Evolutionary conservation across 2,888 invertebrate species (phyloP).

Genomic region (Apotomis turbidana): DNA sequence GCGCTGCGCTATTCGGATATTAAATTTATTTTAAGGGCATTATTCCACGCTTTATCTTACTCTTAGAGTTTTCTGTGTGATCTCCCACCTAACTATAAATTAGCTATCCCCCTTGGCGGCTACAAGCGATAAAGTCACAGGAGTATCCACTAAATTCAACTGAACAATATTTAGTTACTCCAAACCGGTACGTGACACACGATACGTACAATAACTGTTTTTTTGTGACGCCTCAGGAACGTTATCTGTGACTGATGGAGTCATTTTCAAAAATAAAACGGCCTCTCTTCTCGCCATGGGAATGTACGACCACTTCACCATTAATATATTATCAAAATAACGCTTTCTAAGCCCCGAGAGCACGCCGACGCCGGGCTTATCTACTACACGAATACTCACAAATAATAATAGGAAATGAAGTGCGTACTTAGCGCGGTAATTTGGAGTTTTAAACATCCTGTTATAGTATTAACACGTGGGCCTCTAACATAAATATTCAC

Average conservation of each 20-base stretch:
- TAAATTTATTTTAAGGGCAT: constrained; percentile 38
- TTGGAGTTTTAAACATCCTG: constrained; percentile 78
- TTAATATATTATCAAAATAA: constrained; percentile 79
- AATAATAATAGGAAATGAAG: constrained; percentile 79
- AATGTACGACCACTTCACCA: constrained; percentile 73
- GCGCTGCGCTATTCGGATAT: constrained; percentile 20
- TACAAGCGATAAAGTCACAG: constrained; percentile 62
- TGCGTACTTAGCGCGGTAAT: constrained; percentile 71
- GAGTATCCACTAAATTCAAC: constrained; percentile 59
- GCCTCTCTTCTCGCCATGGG: constrained; percentile 65
- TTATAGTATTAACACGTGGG: constrained; percentile 74
- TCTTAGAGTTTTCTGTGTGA: constrained; percentile 39
- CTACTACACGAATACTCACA: constrained; percentile 67
- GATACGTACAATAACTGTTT: constrained; percentile 67
- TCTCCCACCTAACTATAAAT: constrained; percentile 48
- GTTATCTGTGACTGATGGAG: constrained; percentile 80
- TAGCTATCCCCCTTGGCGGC: constrained; percentile 48
- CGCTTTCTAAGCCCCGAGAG: constrained; percentile 61
- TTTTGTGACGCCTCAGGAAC: constrained; percentile 67
- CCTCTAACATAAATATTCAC: constrained; percentile 72
- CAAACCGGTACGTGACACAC: constrained; percentile 68
- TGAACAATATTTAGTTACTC: constrained; percentile 73
- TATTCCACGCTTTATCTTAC: constrained; percentile 38
- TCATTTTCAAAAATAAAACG: constrained; percentile 81
- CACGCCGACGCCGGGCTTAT: constrained; percentile 63